Base-by-base conservation (phyloP, 2,113 vertebrate species). In the Odocoileus hemionus region DNA sequence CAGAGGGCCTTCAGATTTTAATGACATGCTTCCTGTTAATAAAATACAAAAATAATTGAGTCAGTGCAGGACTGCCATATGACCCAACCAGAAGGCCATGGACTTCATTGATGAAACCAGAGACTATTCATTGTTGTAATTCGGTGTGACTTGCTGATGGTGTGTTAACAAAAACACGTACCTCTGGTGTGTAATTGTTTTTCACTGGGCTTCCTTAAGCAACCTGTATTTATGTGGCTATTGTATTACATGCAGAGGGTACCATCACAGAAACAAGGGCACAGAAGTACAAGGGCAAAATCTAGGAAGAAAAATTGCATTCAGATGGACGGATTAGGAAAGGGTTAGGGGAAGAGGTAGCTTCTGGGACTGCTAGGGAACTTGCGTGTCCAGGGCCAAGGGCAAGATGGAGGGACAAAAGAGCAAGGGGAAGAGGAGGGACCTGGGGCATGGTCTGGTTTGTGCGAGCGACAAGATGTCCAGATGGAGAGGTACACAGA, bases 1-100 rank as follows among this genome's bases (percentile, higher is more conserved):
- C n/a, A 60, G 92, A 91, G 86, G 85, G 55, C 16, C 9, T 57
- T 6, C 76, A 0, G 16, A 89, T 39, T 96, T 86, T 67, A 84
- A 28, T 23, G 21, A 58, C 55, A 86, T 1, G 25, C 90, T 97
- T 97, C 50, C 92, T 92, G 45, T 87, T 92, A 96, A 76, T 10
- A 91, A 96, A 89, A 96, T n/a, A 84, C 15, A 91, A 91, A 96
- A 88, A 43, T 43, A 93, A 96, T 1, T 2, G 21, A 84, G 23
- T 19, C 47, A 58, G 30, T 2, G 1, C 43, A 64, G 7, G 54
- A 55, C 23, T 0, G 5, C 33, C 70, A 3, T 21, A 76, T 26
- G 84, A 58, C 57, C 64, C 36, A 17, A 82, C 6, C 5, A 0
- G n/a, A 39, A 90, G 43, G 26, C 7, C 6, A 2, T 14, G 54